Evolutionary conservation across 2,797 vertebrate species (phyloP).

Genomic region (Pipistrellus pygmaeus): DNA sequence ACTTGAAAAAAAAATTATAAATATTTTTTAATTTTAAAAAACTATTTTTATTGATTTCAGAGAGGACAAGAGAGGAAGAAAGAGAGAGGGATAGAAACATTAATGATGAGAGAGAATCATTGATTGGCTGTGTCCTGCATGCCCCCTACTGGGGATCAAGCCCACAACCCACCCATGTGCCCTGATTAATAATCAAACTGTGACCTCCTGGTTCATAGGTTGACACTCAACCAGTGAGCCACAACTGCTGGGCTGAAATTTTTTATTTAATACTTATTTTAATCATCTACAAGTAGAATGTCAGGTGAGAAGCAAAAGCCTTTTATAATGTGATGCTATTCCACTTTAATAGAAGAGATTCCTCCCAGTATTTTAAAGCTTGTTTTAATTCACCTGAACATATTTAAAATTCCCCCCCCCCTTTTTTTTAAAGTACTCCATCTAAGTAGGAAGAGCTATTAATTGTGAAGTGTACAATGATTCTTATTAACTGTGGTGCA

Average conservation of each 20-base stretch:
- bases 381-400: constrained; percentile 39
- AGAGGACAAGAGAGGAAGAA: too few species aligned
- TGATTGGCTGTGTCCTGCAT: too few species aligned
- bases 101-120: too few species aligned
- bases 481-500: constrained; percentile 44
- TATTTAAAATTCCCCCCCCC: background rate
- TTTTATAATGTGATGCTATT: background rate
- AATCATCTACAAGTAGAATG: background rate
- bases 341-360: background rate
- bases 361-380: background rate
- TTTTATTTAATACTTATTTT: constrained; percentile 41
- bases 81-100: too few species aligned
- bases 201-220: too few species aligned
- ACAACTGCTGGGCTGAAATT: too few species aligned
- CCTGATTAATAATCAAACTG: too few species aligned
- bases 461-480: constrained; percentile 45
- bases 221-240: too few species aligned
- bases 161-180: too few species aligned
- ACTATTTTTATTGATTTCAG: too few species aligned
- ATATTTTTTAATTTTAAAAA: too few species aligned
- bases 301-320: background rate
- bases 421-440: background rate
- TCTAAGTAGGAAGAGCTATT: constrained; percentile 1
- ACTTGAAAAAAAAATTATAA: background rate
- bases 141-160: too few species aligned